Base-by-base conservation (phyloP, 2,888 invertebrate genomes). In the Germaria angustata region DNA sequence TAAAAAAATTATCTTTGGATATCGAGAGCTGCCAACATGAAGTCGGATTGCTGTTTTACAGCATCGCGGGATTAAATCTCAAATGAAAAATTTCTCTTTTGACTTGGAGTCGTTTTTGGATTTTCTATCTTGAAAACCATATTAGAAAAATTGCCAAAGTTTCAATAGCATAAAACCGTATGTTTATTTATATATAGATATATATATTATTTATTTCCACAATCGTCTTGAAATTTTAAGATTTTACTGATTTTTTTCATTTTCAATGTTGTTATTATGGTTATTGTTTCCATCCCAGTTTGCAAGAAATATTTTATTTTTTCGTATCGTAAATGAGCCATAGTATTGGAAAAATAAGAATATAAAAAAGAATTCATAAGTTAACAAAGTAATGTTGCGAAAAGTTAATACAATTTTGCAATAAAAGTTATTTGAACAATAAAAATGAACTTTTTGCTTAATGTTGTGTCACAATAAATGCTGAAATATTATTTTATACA, bases 251-350 rank as follows among this genome's bases (percentile, higher is more conserved):
- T 59, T 61, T 8, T 55, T 36, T 66, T 13, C 20, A n/a, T 24
- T 34, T 36, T 1, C 11, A 9, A 15, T 55, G 22, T 36, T 66
- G 5, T 49, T 55, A 0, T 15, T 2, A 2, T 17, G 17, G 1
- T 46, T 49, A 41, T 68, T 68, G 39, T 71, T 41, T 53, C 63
- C 22, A 22, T 68, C 8, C 34, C 59, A 51, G 59, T 55, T 77
- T 41, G 24, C 22, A 24, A 39, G 13, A n/a, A 55, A 69, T 20
- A 24, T 46, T 76, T 65, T 34, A 57, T 71, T 76, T 57, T 57
- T 71, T 49, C 49, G 39, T 34, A 34, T 69, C 41, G 49, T 44
- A 55, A 80, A 80, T 80, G 76, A 71, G 65, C 80, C 69, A 63
- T 71, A 65, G 41, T 51, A 51, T 51, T 17, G 17, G 44, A 49